These are phyloP conservation scores for Lytechinus variegatus DNA, from an alignment of 35 echinoderm and acorn worm genomes.

Conservation along the genomic window DNA sequence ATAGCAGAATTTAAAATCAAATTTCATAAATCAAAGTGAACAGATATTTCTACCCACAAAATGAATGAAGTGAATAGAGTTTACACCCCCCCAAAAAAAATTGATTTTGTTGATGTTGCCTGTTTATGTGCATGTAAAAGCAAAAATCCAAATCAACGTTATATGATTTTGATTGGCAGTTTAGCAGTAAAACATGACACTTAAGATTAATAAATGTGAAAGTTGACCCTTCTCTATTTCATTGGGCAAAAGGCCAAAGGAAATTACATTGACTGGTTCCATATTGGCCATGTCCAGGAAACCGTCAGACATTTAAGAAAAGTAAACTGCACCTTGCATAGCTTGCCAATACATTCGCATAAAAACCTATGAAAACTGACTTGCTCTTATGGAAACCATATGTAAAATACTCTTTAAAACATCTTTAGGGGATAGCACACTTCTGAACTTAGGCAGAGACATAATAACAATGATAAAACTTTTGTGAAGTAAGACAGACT, in stretches of 20 bases:
- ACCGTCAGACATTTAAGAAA: neutral
- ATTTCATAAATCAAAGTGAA: neutral
- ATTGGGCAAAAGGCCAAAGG: neutral
- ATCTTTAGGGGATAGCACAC: no score
- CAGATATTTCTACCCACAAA: neutral
- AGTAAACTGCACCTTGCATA: neutral
- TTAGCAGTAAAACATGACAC: neutral
- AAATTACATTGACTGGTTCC: neutral
- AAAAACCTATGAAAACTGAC: neutral
- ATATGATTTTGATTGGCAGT: neutral
- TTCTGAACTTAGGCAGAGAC: no score
- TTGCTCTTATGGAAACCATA: neutral
- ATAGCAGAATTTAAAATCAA: neutral
- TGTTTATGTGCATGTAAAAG: neutral
- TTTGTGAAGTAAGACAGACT: no score
- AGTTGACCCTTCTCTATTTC: neutral
- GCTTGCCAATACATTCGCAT: neutral
- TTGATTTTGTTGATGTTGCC: neutral
- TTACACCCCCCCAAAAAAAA: neutral
- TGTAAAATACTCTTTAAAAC: neutral
- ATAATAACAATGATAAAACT: no score
- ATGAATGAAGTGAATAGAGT: neutral
- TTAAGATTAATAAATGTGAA: neutral
- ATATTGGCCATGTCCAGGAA: neutral
- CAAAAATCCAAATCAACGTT: neutral